A percentile compares a stretch with the other conserved stretches of the same genome.
Conservation (phyloP, 2,888 invertebrate species). For the Hybos culiciformis region DNA sequence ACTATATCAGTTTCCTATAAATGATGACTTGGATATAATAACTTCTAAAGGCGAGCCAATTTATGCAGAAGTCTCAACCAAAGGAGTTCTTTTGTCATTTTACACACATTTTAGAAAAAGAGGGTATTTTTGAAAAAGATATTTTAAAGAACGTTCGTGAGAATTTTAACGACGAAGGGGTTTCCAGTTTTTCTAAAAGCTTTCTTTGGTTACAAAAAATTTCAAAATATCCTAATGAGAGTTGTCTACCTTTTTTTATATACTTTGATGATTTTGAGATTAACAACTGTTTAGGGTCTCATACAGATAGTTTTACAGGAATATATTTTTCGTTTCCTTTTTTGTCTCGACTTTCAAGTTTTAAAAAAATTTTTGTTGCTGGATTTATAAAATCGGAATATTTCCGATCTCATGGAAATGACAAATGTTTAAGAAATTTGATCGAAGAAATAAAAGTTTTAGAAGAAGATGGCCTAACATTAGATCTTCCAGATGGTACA, state of each 20-base stretch:
- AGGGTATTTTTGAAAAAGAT: not conserved
- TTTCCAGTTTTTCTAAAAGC: conserved; percentile 1
- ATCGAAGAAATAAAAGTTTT: conserved; percentile 9
- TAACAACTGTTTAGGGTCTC: conserved; percentile 5
- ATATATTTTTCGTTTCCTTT: conserved; percentile 11
- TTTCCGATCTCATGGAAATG: conserved; percentile 11
- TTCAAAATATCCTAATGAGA: not conserved
- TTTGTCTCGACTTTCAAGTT: conserved; percentile 11
- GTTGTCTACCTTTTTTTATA: conserved; percentile 1
- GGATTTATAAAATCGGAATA: conserved; percentile 10
- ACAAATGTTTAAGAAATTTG: conserved; percentile 9
- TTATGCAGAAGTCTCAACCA: not conserved
- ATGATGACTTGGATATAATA: not conserved
- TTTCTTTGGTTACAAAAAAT: conserved; percentile 2
- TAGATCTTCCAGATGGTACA: not conserved
- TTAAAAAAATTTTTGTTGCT: conserved; percentile 11
- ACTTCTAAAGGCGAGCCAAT: not conserved
- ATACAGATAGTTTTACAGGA: not conserved
- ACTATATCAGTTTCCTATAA: not conserved
- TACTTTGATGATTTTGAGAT: conserved; percentile 8
- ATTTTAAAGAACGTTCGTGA: not conserved
- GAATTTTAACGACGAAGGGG: not conserved
- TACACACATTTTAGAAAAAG: not conserved
- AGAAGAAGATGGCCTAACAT: conserved; percentile 6
- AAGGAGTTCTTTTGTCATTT: not conserved